A percentile compares a stretch with the other conserved stretches of the same genome.
phyloP scores from a whole-genome alignment of 2,888 invertebrate genomes.

The Silvanus unidentatus region DNA sequence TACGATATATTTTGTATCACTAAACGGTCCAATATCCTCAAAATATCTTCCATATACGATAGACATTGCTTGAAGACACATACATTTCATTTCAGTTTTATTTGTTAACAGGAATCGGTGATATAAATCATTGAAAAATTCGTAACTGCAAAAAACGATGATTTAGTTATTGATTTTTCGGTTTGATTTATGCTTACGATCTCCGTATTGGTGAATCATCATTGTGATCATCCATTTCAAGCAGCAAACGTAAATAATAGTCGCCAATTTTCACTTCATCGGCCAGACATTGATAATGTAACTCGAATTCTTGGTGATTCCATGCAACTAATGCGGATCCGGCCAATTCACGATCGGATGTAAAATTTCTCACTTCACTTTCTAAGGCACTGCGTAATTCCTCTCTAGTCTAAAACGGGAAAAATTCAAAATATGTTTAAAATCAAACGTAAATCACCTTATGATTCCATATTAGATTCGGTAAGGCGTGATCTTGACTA shows the following conservation, averaged over 20 bases:
- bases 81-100: conserved; percentile 92
- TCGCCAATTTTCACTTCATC: conserved; percentile 98
- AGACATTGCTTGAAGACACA: conserved; percentile 96
- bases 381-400: conserved; percentile 89
- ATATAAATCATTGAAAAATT: conserved; percentile 98
- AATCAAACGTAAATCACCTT: conserved; percentile 55
- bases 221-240: conserved; percentile 79
- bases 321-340: conserved; percentile 80
- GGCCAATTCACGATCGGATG: conserved; percentile 82
- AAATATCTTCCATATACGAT: conserved; percentile 95
- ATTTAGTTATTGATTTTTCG: neutral
- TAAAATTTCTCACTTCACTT: conserved; percentile 86
- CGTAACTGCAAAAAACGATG: conserved; percentile 57
- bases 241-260: conserved; percentile 88
- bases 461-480: conserved; percentile 98
- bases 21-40: conserved; percentile 94
- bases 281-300: conserved; percentile 86
- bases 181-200: conserved; percentile 61
- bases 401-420: conserved; percentile 72
- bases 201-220: conserved; percentile 82
- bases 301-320: conserved; percentile 97
- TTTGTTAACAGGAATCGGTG: conserved; percentile 92
- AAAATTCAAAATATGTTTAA: neutral
- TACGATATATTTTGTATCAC: conserved; percentile 93
- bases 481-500: conserved; percentile 85